phyloP scores from a whole-genome alignment of 2,888 invertebrate genomes.

The Drosophila bunnanda region DNA sequence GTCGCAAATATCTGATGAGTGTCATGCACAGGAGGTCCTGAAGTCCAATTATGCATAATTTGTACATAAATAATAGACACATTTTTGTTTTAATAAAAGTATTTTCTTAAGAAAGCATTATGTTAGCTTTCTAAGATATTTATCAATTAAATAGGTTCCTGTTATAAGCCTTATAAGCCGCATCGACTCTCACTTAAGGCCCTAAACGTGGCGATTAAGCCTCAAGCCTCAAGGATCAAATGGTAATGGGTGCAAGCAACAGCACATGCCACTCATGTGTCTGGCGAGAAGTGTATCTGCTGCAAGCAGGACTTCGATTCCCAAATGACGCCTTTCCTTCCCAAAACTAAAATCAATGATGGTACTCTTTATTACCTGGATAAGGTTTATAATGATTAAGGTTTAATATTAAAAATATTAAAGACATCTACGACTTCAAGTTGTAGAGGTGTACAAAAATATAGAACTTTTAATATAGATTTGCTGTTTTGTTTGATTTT shows the following conservation, averaged over 20 bases:
- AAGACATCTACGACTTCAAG: too few relatives aligned
- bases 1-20: constrained; percentile 86
- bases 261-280: constrained; percentile 10
- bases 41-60: neutral
- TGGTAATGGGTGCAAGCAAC: neutral
- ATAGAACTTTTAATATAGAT: neutral
- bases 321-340: neutral
- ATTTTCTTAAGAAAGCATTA: neutral
- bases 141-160: neutral
- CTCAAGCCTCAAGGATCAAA: constrained; percentile 2
- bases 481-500: too few relatives aligned
- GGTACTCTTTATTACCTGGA: neutral
- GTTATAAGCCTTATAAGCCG: neutral
- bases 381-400: too few relatives aligned
- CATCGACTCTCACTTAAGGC: too few relatives aligned
- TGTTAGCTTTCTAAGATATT: too few relatives aligned
- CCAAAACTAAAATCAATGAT: neutral
- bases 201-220: neutral
- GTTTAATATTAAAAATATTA: neutral
- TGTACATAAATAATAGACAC: too few relatives aligned
- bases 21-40: constrained; percentile 27
- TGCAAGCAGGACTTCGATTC: neutral
- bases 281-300: neutral
- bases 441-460: too few relatives aligned
- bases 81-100: neutral